A percentile compares a stretch with the other conserved stretches of the same genome.
phyloP scores from a whole-genome alignment of 2,113 vertebrate genomes.

The Oxyura jamaicensis region DNA sequence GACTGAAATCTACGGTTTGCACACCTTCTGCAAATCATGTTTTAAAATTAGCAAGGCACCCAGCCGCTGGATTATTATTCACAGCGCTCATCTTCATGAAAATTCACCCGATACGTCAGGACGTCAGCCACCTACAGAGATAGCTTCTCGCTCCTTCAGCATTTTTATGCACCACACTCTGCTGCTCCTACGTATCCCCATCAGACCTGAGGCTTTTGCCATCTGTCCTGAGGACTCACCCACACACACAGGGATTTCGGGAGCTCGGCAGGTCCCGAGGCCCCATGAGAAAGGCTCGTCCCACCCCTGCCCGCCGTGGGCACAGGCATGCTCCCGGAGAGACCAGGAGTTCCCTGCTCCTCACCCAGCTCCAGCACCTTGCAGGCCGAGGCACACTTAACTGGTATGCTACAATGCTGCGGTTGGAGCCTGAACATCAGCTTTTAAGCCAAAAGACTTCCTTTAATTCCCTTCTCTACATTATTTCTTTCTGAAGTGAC shows the following conservation, averaged over 20 bases:
- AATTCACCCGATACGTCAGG: neutral
- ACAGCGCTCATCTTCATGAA: neutral
- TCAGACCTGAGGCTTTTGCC: neutral
- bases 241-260: neutral
- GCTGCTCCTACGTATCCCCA: neutral
- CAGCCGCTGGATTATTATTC: neutral
- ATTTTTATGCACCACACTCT: neutral
- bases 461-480: neutral
- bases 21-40: neutral
- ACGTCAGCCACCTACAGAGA: slow-evolving; percentile 47
- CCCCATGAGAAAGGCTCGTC: neutral
- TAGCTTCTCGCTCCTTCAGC: slow-evolving; percentile 39
- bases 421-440: neutral
- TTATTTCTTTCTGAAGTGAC: neutral
- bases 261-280: accelerated
- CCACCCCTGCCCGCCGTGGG: neutral
- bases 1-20: neutral
- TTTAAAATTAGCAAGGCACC: neutral
- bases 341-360: neutral
- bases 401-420: accelerated
- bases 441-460: neutral
- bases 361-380: neutral
- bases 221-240: neutral
- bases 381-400: neutral
- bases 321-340: neutral